A percentile compares a stretch with the other conserved stretches of the same genome.
phyloP scores from a whole-genome alignment of 2,888 invertebrate genomes.

The Ophion ventricosus region DNA sequence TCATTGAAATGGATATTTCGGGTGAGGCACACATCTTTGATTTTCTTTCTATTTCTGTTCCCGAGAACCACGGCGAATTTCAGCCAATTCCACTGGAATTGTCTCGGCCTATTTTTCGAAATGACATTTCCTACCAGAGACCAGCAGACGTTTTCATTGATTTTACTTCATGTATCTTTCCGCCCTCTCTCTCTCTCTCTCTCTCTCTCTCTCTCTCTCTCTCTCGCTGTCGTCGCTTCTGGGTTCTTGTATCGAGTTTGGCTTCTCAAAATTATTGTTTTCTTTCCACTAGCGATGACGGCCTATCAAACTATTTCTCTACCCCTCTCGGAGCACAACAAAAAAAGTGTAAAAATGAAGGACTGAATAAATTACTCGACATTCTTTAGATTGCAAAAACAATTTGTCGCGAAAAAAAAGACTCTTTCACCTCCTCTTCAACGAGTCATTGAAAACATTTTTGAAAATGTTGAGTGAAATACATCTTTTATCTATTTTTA shows the following conservation, averaged over 20 bases:
- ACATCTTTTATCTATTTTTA: too few relatives aligned
- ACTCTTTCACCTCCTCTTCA: neutral
- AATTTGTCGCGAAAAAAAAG: neutral
- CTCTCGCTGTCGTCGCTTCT: neutral
- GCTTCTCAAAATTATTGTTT: constrained; percentile 54
- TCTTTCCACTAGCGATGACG: constrained; percentile 29
- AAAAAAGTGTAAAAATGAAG: neutral
- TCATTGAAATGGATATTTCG: constrained; percentile 75
- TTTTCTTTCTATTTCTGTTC: constrained; percentile 74
- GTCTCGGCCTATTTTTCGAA: constrained; percentile 69
- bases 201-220: constrained; percentile 16
- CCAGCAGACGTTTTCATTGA: constrained; percentile 54
- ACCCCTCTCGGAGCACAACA: neutral
- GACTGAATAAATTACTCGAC: neutral
- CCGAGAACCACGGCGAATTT: constrained; percentile 55
- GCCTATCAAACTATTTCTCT: constrained; percentile 41
- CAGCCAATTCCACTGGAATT: constrained; percentile 72
- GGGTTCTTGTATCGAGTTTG: constrained; percentile 27
- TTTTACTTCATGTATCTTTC: constrained; percentile 61
- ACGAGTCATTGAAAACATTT: neutral
- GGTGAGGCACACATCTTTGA: constrained; percentile 71
- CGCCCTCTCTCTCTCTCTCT: constrained; percentile 45
- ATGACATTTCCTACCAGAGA: constrained; percentile 43
- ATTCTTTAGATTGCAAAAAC: neutral
- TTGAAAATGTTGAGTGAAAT: too few relatives aligned